Percentiles rank a stretch among this genome's conserved stretches.
Evolutionary conservation across 64 coral and sea anemone species (phyloP).

Genomic region (Stylophora pistillata): DNA sequence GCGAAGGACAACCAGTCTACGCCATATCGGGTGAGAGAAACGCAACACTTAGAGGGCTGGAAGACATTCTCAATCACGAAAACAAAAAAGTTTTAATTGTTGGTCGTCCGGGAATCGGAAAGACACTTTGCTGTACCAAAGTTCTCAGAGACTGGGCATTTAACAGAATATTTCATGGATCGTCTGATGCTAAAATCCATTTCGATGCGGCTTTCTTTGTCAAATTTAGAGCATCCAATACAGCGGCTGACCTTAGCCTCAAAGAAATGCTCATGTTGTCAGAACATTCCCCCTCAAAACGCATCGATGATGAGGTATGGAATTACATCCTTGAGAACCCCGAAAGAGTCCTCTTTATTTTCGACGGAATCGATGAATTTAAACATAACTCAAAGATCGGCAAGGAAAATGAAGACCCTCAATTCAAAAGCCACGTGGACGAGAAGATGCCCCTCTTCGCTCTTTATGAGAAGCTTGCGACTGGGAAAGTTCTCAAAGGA

Average conservation of each 20-base stretch:
- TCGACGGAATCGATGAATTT: conserved; percentile 73
- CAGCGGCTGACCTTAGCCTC: conserved; percentile 22
- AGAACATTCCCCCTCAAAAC: not conserved
- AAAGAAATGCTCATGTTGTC: conserved; percentile 8
- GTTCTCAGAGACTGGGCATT: conserved; percentile 40
- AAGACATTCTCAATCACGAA: not conserved
- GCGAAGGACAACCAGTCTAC: not conserved
- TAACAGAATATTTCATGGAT: not conserved
- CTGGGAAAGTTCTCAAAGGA: conserved; percentile 31
- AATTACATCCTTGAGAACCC: conserved; percentile 44
- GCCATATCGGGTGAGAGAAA: conserved; percentile 1
- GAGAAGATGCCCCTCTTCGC: conserved; percentile 1
- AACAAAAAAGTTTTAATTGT: conserved; percentile 19
- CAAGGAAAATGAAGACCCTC: too few relatives aligned
- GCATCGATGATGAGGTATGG: conserved; percentile 33
- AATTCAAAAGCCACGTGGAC: not conserved
- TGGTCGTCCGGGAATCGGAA: conserved; percentile 43
- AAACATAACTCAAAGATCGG: not conserved
- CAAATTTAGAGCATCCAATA: conserved; percentile 25
- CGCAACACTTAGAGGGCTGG: not conserved
- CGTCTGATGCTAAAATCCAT: not conserved
- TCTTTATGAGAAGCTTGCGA: conserved; percentile 1
- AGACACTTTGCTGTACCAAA: conserved; percentile 35
- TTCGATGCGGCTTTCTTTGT: conserved; percentile 42
- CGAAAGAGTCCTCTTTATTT: conserved; percentile 33